phyloP scores from a whole-genome alignment of 2,888 invertebrate species.

The Seira ritae region DNA sequence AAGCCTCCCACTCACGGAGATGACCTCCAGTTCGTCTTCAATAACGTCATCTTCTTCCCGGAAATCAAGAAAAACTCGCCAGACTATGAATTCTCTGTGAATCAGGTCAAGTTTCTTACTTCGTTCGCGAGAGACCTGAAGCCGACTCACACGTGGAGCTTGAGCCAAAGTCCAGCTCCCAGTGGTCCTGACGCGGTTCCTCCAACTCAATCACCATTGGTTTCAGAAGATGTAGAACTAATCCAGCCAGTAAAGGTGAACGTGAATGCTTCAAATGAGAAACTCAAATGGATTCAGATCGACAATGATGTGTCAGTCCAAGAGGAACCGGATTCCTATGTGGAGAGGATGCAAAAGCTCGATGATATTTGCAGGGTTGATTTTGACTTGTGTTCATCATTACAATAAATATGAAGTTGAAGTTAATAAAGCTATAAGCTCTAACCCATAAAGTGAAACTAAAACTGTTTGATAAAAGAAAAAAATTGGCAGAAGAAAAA shows the following conservation, averaged over 20 bases:
- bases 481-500: too few relatives aligned
- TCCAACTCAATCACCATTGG: neutral
- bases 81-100: constrained; percentile 49
- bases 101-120: constrained; percentile 48
- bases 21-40: constrained; percentile 56
- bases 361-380: constrained; percentile 45
- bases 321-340: constrained; percentile 34
- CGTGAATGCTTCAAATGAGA: constrained; percentile 12
- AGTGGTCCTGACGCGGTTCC: too few relatives aligned
- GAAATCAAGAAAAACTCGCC: constrained; percentile 35
- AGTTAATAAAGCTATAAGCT: too few relatives aligned
- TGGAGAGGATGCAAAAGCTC: constrained; percentile 41
- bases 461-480: too few relatives aligned
- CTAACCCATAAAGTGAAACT: too few relatives aligned
- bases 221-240: too few relatives aligned
- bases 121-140: constrained; percentile 61
- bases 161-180: too few relatives aligned
- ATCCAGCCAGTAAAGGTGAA: neutral
- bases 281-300: constrained; percentile 41
- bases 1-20: constrained; percentile 56
- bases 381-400: neutral
- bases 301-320: constrained; percentile 25
- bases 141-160: constrained; percentile 31
- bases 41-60: constrained; percentile 3
- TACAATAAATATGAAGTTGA: too few relatives aligned